phyloP scores from a whole-genome alignment of 1,140 invertebrate genomes.

The Drosophila littoralis region DNA sequence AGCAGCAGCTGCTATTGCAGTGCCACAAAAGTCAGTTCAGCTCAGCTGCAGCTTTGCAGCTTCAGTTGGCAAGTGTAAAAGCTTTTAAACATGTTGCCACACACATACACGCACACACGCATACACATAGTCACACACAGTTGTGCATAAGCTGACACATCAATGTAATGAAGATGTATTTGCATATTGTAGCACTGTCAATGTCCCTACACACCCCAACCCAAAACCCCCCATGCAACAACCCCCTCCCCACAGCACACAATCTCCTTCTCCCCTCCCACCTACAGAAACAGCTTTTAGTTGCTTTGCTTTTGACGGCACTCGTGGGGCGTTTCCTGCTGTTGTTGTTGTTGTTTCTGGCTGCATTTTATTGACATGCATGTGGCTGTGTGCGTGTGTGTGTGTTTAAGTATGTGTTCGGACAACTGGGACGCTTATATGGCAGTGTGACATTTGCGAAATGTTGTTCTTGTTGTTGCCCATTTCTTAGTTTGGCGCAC shows the following conservation, averaged over 20 bases:
- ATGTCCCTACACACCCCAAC: slow-evolving; percentile 25
- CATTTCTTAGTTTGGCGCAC: slow-evolving; percentile 58
- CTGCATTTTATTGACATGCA: slow-evolving; percentile 71
- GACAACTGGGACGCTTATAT: slow-evolving; percentile 51
- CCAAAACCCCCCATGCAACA: not conserved
- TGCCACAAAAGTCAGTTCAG: slow-evolving; percentile 68
- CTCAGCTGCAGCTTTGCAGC: slow-evolving; percentile 30
- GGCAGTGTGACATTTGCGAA: slow-evolving; percentile 44
- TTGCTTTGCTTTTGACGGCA: slow-evolving; percentile 68
- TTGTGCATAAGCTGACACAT: slow-evolving; percentile 81
- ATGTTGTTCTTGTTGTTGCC: slow-evolving; percentile 27
- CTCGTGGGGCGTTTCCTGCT: slow-evolving; percentile 52
- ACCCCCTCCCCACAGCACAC: not conserved
- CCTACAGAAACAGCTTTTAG: slow-evolving; percentile 45
- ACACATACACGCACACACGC: slow-evolving; percentile 3
- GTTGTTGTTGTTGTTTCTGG: slow-evolving; percentile 18
- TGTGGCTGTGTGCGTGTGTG: slow-evolving; percentile 21
- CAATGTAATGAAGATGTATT: slow-evolving; percentile 83
- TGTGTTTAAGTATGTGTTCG: slow-evolving; percentile 14
- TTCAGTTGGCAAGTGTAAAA: slow-evolving; percentile 76
- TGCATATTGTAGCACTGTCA: slow-evolving; percentile 81
- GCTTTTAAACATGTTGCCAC: slow-evolving; percentile 76
- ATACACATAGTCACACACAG: slow-evolving; percentile 9
- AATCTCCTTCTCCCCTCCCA: slow-evolving; percentile 10
- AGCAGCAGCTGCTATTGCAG: slow-evolving; percentile 36